Conservation (phyloP, 1,140 invertebrate species). For the Sitobion miscanthi region DNA sequence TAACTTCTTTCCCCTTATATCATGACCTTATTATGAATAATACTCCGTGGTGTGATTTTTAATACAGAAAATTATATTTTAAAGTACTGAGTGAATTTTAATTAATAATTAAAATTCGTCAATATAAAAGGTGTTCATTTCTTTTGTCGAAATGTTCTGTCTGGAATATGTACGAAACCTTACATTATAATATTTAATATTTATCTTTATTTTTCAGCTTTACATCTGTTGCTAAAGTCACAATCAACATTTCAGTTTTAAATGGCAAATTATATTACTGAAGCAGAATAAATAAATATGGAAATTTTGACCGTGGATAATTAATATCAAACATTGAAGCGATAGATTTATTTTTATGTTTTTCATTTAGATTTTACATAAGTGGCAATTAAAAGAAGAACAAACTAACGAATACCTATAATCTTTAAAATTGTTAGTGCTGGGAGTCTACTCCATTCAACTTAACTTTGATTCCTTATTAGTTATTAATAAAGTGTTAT, state of each 20-base stretch:
- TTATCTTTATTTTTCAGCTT: too few relatives aligned
- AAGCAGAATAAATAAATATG: not conserved
- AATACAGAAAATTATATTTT: not conserved
- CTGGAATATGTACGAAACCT: not conserved
- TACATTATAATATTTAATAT: too few relatives aligned
- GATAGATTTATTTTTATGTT: not conserved
- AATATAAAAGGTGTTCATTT: not conserved
- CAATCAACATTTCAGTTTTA: not conserved
- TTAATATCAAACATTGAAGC: not conserved
- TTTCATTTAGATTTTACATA: not conserved
- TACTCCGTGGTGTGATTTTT: not conserved
- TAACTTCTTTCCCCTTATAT: not conserved
- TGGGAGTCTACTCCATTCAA: not conserved
- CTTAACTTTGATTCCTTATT: not conserved
- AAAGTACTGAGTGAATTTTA: not conserved
- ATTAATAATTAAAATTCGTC: not conserved
- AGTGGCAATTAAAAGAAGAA: not conserved
- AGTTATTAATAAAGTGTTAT: not conserved
- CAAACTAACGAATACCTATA: not conserved
- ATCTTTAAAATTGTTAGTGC: not conserved
- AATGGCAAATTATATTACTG: not conserved
- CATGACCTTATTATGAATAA: not conserved
- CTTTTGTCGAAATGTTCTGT: not conserved
- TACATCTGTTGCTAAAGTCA: not conserved
- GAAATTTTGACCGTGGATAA: not conserved